A percentile compares a stretch with the other conserved stretches of the same genome.
phyloP scores from a whole-genome alignment of 2,113 vertebrate genomes.

The Scolopax mira region DNA sequence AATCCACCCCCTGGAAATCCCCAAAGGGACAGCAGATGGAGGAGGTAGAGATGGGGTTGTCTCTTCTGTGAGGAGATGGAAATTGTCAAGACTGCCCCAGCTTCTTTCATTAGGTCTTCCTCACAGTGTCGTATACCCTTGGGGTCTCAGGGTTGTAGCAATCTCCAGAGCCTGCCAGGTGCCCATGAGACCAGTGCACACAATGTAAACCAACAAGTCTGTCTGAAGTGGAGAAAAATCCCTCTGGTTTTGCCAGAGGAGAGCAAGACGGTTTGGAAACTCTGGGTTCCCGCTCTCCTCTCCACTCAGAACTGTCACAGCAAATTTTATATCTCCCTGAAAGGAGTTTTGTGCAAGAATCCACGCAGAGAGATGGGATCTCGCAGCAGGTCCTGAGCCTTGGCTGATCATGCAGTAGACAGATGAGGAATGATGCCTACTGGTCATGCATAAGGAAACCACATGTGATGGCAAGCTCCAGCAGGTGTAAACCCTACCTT shows the following conservation, averaged over 20 bases:
- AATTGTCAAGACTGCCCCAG: not conserved
- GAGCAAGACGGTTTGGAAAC: not conserved
- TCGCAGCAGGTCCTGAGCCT: not conserved
- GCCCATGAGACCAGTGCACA: not conserved
- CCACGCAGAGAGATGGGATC: not conserved
- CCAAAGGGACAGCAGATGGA: not conserved
- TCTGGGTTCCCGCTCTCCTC: not conserved
- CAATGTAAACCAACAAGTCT: not conserved
- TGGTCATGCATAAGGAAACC: not conserved
- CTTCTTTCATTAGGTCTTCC: not conserved
- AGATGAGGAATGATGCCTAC: not conserved
- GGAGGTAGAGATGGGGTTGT: accelerated
- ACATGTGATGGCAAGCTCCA: not conserved
- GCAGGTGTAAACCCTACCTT: not conserved
- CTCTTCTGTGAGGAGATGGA: not conserved
- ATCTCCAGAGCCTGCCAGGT: not conserved
- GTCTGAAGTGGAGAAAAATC: not conserved
- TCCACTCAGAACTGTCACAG: not conserved
- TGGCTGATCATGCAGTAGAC: accelerated
- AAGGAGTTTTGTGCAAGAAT: not conserved
- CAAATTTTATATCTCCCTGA: not conserved
- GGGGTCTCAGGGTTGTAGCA: too few relatives aligned
- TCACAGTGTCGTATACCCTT: accelerated
- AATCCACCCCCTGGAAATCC: not conserved
- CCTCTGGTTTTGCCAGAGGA: not conserved